Evolutionary conservation across 2,113 vertebrate genomes (phyloP).

Genomic region (Cervus canadensis): DNA sequence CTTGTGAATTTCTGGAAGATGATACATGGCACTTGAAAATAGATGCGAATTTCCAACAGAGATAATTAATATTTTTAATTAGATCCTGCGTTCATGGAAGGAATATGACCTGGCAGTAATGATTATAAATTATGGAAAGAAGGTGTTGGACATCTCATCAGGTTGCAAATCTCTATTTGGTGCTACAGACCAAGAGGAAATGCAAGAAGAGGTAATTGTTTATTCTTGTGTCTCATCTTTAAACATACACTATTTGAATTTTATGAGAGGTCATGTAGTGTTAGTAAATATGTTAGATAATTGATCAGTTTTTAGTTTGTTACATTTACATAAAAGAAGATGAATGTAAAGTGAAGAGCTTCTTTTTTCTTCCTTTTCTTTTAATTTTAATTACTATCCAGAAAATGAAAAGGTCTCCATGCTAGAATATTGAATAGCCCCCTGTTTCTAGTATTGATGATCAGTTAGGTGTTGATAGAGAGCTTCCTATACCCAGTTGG

Average conservation of each 20-base stretch:
- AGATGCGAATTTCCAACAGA: neutral
- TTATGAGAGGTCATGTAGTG: neutral
- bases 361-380: neutral
- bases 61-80: conserved; percentile 60
- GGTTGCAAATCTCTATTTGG: conserved; percentile 15
- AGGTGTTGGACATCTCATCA: conserved; percentile 76
- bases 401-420: neutral
- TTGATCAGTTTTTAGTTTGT: neutral
- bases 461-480: neutral
- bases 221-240: conserved; percentile 22
- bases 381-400: neutral
- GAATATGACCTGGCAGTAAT: conserved; percentile 83
- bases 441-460: neutral
- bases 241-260: neutral
- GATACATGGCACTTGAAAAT: neutral
- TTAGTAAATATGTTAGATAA: conserved; percentile 20
- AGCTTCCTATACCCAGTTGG: neutral
- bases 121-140: conserved; percentile 88
- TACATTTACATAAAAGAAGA: conserved; percentile 3
- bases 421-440: neutral
- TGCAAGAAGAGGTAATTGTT: conserved; percentile 65
- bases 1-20: conserved; percentile 27
- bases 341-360: neutral
- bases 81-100: conserved; percentile 86
- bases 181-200: conserved; percentile 56